Evolutionary conservation across 2,888 invertebrate species (phyloP).

Genomic region (Eupithecia tripunctaria): DNA sequence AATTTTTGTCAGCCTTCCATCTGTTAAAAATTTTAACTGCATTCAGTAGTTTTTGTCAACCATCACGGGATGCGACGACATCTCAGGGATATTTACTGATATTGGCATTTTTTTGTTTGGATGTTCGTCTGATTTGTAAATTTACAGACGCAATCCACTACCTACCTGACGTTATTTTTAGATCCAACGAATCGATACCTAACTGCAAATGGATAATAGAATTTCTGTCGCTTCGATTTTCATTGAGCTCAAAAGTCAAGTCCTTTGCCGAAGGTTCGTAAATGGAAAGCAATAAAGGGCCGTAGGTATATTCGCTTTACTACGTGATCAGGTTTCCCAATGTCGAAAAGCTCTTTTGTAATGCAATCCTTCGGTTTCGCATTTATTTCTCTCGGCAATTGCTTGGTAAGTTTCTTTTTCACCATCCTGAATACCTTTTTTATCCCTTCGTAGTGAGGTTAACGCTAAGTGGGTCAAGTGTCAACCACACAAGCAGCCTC

Average conservation of each 20-base stretch:
- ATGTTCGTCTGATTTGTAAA: conserved; percentile 19
- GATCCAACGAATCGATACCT: conserved; percentile 36
- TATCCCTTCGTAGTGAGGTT: conserved; percentile 17
- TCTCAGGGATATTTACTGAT: neutral
- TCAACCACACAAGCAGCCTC: conserved; percentile 27
- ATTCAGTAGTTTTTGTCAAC: conserved; percentile 13
- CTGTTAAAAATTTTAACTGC: conserved; percentile 11
- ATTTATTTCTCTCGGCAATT: conserved; percentile 12
- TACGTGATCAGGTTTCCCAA: conserved; percentile 23
- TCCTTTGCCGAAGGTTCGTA: neutral
- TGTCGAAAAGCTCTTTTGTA: conserved; percentile 12
- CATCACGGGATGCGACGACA: conserved; percentile 7
- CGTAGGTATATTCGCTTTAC: conserved; percentile 9
- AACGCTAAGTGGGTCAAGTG: conserved; percentile 41
- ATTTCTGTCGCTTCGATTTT: neutral
- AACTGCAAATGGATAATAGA: neutral
- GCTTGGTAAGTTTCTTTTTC: conserved; percentile 10
- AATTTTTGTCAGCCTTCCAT: conserved; percentile 8
- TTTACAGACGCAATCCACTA: conserved; percentile 43
- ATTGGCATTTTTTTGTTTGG: conserved; percentile 19
- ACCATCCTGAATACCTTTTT: conserved; percentile 11
- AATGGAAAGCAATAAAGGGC: conserved; percentile 14
- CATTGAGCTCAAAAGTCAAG: neutral
- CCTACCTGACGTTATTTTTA: conserved; percentile 49
- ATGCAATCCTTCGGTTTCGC: conserved; percentile 6